Evolutionary conservation across 1,140 invertebrate genomes (phyloP), one percentile per base, ranked within the genome.

Genomic region (Varroa destructor): DNA sequence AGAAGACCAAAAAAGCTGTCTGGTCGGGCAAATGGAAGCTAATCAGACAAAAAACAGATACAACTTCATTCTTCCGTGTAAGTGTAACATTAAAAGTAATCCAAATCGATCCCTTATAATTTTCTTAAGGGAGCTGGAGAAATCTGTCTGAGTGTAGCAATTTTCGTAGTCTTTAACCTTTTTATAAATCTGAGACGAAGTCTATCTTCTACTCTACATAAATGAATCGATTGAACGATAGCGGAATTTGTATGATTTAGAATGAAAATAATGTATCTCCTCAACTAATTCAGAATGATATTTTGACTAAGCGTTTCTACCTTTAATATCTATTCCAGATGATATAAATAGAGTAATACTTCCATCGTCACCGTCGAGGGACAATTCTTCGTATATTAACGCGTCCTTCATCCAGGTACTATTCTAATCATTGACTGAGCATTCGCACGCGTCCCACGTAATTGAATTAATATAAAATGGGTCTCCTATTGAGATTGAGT

Each of bases 301-400:
- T 25, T 25, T 25, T 25, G 36, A 25, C 70, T 74, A 78, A 79
- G 36, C 77, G 77, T 74, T 74, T 79, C 51, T 74, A 12, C 46
- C 36, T 71, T 42, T 73, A 12, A 6, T 51, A 40, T 42, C 55
- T 72, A 43, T 74, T 74, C 14, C 73, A 78, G 77, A 91, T 80
- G 90, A 93, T 79, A 84, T 89, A 76, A 93, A 92, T 82, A 82
- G 91, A 74, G 90, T 94, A 54, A 91, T 91, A 76, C 81, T 91
- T 8, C 87, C 86, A 40, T 90, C 90, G 6, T 91, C 75, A 86
- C 89, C 70, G 85, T 85, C 73, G 43, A 84, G 86, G 76, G 91
- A 95, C 79, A 89, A 90, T 78, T 93, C 91, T 43, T 94, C 93
- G 0, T 97, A 97, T 77, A 96, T 97, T 75, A 97, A 97, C 81